phyloP scores from a whole-genome alignment of 1,140 invertebrate genomes.

The Elymnias hypermnestra region DNA sequence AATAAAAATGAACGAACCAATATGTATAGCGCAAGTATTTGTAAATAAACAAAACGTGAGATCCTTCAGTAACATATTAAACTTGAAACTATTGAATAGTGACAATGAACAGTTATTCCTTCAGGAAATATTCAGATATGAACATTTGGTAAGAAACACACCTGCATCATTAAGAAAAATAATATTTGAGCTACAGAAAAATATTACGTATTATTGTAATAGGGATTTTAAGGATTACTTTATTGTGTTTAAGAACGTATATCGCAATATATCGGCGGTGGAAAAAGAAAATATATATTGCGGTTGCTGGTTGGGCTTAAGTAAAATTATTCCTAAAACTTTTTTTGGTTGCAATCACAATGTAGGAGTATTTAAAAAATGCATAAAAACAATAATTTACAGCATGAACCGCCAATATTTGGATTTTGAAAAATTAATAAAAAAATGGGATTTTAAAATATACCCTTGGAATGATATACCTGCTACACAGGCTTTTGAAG shows the following conservation, averaged over 20 bases:
- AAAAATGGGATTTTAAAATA: slow-evolving; percentile 49
- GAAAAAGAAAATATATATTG: slow-evolving; percentile 39
- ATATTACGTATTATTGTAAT: slow-evolving; percentile 35
- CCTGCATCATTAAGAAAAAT: slow-evolving; percentile 27
- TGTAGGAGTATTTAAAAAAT: slow-evolving; percentile 52
- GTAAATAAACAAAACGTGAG: slow-evolving; percentile 61
- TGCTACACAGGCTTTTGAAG: slow-evolving; percentile 15
- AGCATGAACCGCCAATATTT: slow-evolving; percentile 63
- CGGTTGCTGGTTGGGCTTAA: slow-evolving; percentile 31
- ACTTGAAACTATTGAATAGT: slow-evolving; percentile 41
- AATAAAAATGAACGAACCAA: slow-evolving; percentile 31
- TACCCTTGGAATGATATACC: slow-evolving; percentile 36
- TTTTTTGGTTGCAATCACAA: slow-evolving; percentile 55
- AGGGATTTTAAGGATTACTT: slow-evolving; percentile 54
- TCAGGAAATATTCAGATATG: slow-evolving; percentile 34
- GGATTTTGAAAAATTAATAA: slow-evolving; percentile 29
- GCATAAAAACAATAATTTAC: slow-evolving; percentile 42
- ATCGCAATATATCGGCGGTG: slow-evolving; percentile 14
- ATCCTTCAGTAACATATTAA: slow-evolving; percentile 48
- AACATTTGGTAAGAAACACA: slow-evolving; percentile 30
- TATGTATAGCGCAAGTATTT: slow-evolving; percentile 54
- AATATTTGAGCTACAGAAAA: slow-evolving; percentile 33
- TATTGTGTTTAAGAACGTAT: slow-evolving; percentile 5
- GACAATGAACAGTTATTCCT: slow-evolving; percentile 30
- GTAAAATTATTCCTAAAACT: slow-evolving; percentile 44